These are phyloP conservation scores for Pycnonotus jocosus DNA, from an alignment of 2,113 vertebrate species.

Conservation along the genomic window DNA sequence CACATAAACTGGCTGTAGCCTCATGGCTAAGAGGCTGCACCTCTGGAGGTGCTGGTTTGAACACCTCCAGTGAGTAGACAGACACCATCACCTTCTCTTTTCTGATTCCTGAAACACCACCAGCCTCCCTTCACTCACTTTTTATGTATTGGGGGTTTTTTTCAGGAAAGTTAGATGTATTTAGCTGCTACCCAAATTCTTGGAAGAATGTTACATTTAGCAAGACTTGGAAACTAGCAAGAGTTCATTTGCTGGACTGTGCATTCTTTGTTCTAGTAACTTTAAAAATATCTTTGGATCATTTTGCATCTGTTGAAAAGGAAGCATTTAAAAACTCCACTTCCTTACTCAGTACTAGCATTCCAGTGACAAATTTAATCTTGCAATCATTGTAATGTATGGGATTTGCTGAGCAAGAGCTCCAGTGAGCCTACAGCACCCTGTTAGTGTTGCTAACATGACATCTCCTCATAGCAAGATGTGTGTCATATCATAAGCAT, in stretches of 20 bases:
- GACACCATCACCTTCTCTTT: background rate
- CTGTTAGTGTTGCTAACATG: background rate
- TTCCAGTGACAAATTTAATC: background rate
- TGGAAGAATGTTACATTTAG: background rate
- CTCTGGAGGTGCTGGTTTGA: background rate
- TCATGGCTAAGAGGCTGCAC: background rate
- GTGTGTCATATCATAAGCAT: background rate
- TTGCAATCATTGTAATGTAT: background rate
- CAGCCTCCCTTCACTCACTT: background rate
- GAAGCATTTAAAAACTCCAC: background rate
- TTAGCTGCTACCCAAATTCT: background rate
- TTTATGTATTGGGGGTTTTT: background rate
- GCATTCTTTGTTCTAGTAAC: background rate
- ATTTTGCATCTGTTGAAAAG: background rate
- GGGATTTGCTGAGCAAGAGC: background rate
- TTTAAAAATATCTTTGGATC: background rate
- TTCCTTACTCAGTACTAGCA: background rate
- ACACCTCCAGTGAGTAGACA: fast-evolving
- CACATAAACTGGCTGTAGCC: background rate
- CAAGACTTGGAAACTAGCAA: background rate
- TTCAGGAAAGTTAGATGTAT: background rate
- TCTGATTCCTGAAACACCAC: background rate
- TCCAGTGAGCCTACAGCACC: background rate
- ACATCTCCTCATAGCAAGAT: background rate
- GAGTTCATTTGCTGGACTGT: background rate